Base-by-base conservation (phyloP, 2,888 invertebrate genomes). In the Eugnorisma glareosa region DNA sequence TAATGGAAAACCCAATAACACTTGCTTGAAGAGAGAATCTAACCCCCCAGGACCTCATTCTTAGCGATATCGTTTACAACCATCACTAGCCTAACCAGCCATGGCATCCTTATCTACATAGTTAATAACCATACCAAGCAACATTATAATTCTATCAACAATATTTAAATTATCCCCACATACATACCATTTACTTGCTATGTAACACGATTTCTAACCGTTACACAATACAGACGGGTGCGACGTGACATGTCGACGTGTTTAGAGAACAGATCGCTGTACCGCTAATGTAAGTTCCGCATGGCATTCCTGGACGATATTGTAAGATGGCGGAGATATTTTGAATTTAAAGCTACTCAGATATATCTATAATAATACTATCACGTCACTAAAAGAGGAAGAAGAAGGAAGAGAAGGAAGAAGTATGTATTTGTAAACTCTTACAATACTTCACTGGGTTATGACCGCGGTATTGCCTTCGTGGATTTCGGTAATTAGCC, bases 261-360 rank as follows among this genome's bases (percentile, higher is more conserved):
- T 75, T 61, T 68, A 35, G 81, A 68, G 61, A 82, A 84, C 68
- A 72, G 81, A 82, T 84, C 54, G 81, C 64, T 59, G 31, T 54
- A 18, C 80, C 45, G 81, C 75, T 82, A 82, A 82, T 82, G 82
- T 84, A 80, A 72, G 75, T 84, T 82, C 85, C 82, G 75, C 67
- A 43, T 54, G 54, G 45, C 71, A 79, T 67, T 70, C 63, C 80
- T 37, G 40, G 64, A 61, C 51, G 31, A 72, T 69, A 66, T 77
- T 54, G 31, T 37, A 28, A 18, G 37, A 45, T 28, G n/a, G 1
- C 10, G 15, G 59, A 15, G 24, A 82, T 64, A 48, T 67, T 68
- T 81, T 5, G 15, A n/a, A 67, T 37, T 18, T 21, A 24, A 40
- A 68, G 18, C 13, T 13, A 48, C 8, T 70, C 5, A 24, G 10